Evolutionary conservation across 35 echinoderm and acorn worm species (phyloP), one percentile per base, ranked within the genome.

Genomic region (Anneissia japonica): DNA sequence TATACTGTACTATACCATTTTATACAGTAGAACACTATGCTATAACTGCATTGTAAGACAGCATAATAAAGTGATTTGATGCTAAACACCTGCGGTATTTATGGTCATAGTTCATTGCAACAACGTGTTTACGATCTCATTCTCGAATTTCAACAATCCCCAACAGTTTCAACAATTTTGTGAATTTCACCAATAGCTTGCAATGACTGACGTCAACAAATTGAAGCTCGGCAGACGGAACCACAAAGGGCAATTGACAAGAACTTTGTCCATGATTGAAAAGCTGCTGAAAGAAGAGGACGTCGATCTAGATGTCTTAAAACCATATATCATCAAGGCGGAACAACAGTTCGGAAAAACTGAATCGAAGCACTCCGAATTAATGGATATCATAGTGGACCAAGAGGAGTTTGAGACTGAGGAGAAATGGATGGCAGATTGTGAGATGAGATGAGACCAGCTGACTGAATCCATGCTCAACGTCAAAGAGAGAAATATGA

Each of bases 351-450:
- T 93, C 55, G 38, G 19, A 38, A 89, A 84, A 26, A 43, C 89
- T 38, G 91, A 85, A 79, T 46, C 41, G 43, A 93, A 89, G 38
- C 91, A 93, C 56, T 36, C 32, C 17, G 74, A 93, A 38, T 72
- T 89, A 72, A 85, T 89, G 72, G 86, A 89, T 32, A 30, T 38
- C 23, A 84, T 89, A 31, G 91, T 78, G 72, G 76, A 89, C 16
- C 31, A 84, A 39, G 33, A 32, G 35, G 86, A 82, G 34, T 92
- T 83, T 41, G 80, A 82, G 56, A 75, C 55, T 16, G 79, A 88
- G 80, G 90, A 92, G 75, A 45, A 87, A 37, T 88, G 86, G 90
- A 92, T 92, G 86, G 72, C 84, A 55, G 90, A 92, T 10, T 92
- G 79, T 78, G 86, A 92, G 73, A 36, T 36, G 11, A 38, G 84